Base-by-base conservation (phyloP, 2,797 vertebrate genomes). In the Gymnoscopelus microlampas region DNA sequence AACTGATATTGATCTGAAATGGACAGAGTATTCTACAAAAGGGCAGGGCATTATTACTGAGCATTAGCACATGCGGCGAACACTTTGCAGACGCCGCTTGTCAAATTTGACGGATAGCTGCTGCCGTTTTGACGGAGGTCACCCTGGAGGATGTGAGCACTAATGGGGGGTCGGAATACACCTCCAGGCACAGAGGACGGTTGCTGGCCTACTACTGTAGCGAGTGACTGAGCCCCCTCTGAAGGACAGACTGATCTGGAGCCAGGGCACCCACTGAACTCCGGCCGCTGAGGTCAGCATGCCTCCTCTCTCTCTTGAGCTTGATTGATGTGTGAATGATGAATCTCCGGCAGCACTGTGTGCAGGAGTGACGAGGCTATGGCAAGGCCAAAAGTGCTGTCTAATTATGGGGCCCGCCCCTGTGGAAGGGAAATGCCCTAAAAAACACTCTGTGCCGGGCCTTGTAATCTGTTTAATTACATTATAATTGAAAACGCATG, bases 391-490 rank as follows among this genome's bases (percentile, higher is more conserved):
- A 74, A 80, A 87, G 71, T 60, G 54, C 78, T 2, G 78, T 81
- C 71, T 91, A 91, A 92, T 93, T 91, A 91, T 80, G 82, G 85
- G 88, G 88, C 70, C 53, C 79, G 83, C 71, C 85, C 90, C 80
- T 89, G 84, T 70, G 85, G 86, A 85, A 83, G 80, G 79, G 78
- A 83, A 86, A 84, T 76, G 88, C 83, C 88, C 79, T 66, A 64
- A 84, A 44, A 84, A 85, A 76, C 83, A 78, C 82, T 74, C 65
- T 74, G 64, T 23, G 35, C 76, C 5, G 68, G 19, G 75, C 87
- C 88, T 89, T 85, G 82, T 87, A 88, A 90, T 91, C 84, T 79
- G 75, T 74, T 86, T 86, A 86, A 90, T 89, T 91, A 84, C 82
- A 79, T 82, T 85, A 60, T 79, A 79, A 91, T 86, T 78, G 81